phyloP scores from a whole-genome alignment of 2,797 vertebrate species.

The Coluber constrictor region DNA sequence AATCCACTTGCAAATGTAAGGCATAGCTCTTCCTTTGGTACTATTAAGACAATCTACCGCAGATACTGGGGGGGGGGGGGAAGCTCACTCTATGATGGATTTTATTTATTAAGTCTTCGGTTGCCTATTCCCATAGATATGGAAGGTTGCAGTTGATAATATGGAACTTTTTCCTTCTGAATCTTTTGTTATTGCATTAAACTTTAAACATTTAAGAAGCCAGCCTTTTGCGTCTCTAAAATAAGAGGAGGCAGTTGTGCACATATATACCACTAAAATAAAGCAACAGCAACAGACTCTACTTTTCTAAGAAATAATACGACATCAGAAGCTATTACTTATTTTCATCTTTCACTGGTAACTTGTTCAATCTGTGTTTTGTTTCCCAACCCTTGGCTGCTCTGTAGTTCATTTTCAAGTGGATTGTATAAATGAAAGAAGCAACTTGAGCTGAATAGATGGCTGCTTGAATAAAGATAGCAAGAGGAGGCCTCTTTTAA shows the following conservation, averaged over 20 bases:
- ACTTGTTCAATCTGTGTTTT: conserved; percentile 47
- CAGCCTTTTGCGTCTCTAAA: conserved; percentile 33
- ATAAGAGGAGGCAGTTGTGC: conserved; percentile 37
- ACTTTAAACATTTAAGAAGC: conserved; percentile 29
- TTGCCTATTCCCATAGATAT: conserved; percentile 18
- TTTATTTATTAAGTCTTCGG: conserved; percentile 48
- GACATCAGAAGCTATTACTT: conserved; percentile 51
- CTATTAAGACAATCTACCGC: conserved; percentile 15
- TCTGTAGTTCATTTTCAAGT: background rate
- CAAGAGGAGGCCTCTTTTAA: background rate
- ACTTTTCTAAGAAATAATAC: conserved; percentile 36
- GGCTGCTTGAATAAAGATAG: background rate
- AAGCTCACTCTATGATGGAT: conserved; percentile 36
- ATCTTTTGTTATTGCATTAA: conserved; percentile 36
- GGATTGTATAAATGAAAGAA: background rate
- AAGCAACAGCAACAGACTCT: conserved; percentile 5
- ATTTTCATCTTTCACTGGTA: conserved; percentile 50
- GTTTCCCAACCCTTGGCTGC: conserved; percentile 52
- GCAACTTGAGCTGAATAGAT: background rate
- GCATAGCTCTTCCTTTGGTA: conserved; percentile 2
- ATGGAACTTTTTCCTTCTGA: background rate
- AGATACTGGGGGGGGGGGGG: conserved; percentile 8
- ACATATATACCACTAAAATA: background rate
- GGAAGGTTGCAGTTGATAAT: background rate
- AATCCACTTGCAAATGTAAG: conserved; percentile 2